A percentile compares a stretch with the other conserved stretches of the same genome.
These are phyloP conservation scores for Pteropus alecto DNA, from an alignment of 2,113 vertebrate species.

Conservation along the genomic window DNA sequence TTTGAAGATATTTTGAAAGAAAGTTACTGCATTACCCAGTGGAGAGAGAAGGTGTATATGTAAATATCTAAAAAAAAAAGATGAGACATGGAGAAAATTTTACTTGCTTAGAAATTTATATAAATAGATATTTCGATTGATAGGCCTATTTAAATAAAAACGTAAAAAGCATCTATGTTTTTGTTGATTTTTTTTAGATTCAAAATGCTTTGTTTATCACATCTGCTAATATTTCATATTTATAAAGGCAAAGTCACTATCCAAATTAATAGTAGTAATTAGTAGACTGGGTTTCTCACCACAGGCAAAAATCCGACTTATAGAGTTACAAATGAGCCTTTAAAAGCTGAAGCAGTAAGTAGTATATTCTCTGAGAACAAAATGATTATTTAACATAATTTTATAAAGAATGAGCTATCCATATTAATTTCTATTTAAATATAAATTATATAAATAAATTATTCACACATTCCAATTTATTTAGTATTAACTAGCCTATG, in stretches of 20 bases:
- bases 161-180: background rate
- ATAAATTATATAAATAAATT: constrained; percentile 44
- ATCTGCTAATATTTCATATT: constrained; percentile 64
- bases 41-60: background rate
- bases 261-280: constrained; percentile 73
- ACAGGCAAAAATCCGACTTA: constrained; percentile 68
- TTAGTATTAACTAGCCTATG: constrained; percentile 10
- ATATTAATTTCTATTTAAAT: constrained; percentile 44
- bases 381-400: constrained; percentile 74
- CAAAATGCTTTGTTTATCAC: constrained; percentile 1
- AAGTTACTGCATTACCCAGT: background rate
- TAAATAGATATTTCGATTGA: background rate
- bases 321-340: constrained; percentile 64
- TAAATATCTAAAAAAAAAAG: background rate
- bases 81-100: background rate
- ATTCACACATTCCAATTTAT: constrained; percentile 47
- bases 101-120: background rate
- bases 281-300: constrained; percentile 63
- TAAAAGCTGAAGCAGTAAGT: constrained; percentile 57
- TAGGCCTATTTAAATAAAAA: constrained; percentile 21
- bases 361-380: constrained; percentile 55
- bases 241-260: constrained; percentile 54
- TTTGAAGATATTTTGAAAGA: background rate
- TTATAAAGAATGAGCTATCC: constrained; percentile 44
- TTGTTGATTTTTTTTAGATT: background rate